Base-by-base conservation (phyloP, 2,113 vertebrate species). In the Hyperoodon ampullatus region DNA sequence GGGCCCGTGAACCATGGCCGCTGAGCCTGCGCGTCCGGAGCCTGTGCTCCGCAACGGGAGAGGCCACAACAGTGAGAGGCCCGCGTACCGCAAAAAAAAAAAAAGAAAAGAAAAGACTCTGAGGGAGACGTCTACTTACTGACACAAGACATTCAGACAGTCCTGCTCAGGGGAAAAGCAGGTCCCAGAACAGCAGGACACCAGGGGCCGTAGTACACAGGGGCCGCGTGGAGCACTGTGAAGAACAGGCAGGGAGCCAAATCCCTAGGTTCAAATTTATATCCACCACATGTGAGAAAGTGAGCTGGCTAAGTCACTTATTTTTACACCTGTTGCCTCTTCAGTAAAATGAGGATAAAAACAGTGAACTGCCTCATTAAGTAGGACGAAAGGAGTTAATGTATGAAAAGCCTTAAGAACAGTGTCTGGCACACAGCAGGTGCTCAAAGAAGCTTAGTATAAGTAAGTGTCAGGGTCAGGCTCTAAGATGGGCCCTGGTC, bases 181-280 rank as follows among this genome's bases (percentile, higher is more conserved):
- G 55, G 58, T 21, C 47, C 2, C 74, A 21, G 68, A 55, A 7
- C 39, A 21, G 23, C 10, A 44, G 44, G 60, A 44, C 12, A 10
- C 1, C 75, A 15, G 0, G 10, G 78, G 70, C 44, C 23, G 8
- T 1, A 1, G 8, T 0, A 8, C 2, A 19, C 1, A 10, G 5
- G 35, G 24, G 63, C 70, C 8, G 21, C 0, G 0, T 0, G 5
- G 3, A 35, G 35, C 12, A 1, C 3, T 1, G 23, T 9, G 6
- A 58, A n/a, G 3, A 33, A 30, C 8, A 3, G 19, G 3, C 11
- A 23, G 3, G 15, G 11, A 60, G 60, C 24, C 42, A 9, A 55
- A 42, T 39, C 4, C 9, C 61, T 0, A 21, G 44, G 33, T 11
- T 39, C 65, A 11, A 10, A 60, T 18, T 0, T 24, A 39, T 30